Evolutionary conservation across 1,140 invertebrate genomes (phyloP).

Genomic region (Drosophila pachea): DNA sequence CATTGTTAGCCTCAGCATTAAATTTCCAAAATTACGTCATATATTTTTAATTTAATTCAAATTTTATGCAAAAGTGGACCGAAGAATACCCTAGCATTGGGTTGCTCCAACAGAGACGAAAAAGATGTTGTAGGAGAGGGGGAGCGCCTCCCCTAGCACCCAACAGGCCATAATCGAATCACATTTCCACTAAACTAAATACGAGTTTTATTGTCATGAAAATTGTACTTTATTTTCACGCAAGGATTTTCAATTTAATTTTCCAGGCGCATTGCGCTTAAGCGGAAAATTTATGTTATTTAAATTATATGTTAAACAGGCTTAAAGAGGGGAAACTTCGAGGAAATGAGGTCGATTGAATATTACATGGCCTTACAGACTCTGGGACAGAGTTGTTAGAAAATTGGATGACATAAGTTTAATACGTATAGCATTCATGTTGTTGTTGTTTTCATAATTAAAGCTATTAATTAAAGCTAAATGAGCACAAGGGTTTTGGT

Average conservation of each 20-base stretch:
- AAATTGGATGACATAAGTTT: neutral
- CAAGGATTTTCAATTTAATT: constrained; percentile 14
- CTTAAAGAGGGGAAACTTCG: constrained; percentile 8
- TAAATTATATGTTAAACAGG: constrained; percentile 47
- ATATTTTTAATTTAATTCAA: constrained; percentile 18
- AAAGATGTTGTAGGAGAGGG: neutral
- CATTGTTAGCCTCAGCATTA: constrained; percentile 24
- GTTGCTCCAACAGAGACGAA: neutral
- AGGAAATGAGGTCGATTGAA: neutral
- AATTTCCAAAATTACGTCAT: constrained; percentile 1
- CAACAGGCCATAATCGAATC: too few species aligned
- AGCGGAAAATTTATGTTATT: constrained; percentile 22
- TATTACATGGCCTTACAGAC: too few species aligned
- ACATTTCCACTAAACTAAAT: constrained; percentile 40
- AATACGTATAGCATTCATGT: too few species aligned
- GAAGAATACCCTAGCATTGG: too few species aligned
- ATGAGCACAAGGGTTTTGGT: too few species aligned
- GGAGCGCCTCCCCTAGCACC: too few species aligned
- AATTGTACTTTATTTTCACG: neutral
- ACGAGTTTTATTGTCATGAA: constrained; percentile 21
- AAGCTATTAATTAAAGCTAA: too few species aligned
- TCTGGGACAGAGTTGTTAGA: too few species aligned
- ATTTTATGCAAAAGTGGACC: neutral
- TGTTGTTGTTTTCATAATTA: too few species aligned
- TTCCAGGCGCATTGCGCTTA: constrained; percentile 10